phyloP scores from a whole-genome alignment of 2,888 invertebrate genomes.

The Hemaris fuciformis region DNA sequence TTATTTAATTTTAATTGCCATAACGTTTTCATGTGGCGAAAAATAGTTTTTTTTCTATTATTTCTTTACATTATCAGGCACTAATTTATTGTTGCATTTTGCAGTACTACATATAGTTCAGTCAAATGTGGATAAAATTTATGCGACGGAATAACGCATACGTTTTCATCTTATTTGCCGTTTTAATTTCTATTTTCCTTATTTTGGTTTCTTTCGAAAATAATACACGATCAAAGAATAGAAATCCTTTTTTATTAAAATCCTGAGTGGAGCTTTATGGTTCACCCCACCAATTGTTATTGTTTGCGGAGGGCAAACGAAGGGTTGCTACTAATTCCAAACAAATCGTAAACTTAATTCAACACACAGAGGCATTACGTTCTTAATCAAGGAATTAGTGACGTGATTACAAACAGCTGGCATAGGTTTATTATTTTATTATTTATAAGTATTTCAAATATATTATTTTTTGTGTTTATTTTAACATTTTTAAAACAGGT shows the following conservation, averaged over 20 bases:
- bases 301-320: constrained; percentile 28
- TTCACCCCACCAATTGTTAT: constrained; percentile 10
- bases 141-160: no score
- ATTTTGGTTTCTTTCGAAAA: not conserved
- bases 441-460: no score
- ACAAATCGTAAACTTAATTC: constrained; percentile 24
- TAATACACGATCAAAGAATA: not conserved
- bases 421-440: not conserved
- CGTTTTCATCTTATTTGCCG: no score
- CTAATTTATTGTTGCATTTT: no score
- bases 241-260: not conserved
- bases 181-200: not conserved
- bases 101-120: no score
- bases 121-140: no score
- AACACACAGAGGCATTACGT: constrained; percentile 18
- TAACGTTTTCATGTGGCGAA: no score
- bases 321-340: constrained; percentile 24
- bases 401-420: not conserved
- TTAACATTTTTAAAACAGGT: no score
- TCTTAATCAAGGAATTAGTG: constrained; percentile 1
- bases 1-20: no score
- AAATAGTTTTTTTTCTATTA: no score
- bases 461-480: no score
- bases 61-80: no score
- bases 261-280: not conserved